These are phyloP conservation scores for Chlorops oryzae DNA, from an alignment of 1,140 invertebrate species.

Conservation along the genomic window DNA sequence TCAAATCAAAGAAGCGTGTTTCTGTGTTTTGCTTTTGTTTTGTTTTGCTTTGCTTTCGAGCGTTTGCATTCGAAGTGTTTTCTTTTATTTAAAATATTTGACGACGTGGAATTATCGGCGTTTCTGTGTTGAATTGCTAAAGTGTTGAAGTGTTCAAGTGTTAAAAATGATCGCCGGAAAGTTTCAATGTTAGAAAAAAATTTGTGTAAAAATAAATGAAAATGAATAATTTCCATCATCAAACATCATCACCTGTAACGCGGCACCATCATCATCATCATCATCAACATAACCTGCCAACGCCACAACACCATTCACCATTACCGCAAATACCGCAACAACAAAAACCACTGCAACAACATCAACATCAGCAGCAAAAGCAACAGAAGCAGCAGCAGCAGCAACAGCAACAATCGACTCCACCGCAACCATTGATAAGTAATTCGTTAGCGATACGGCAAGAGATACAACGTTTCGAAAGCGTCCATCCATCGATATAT, in stretches of 20 bases:
- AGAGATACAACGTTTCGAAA: constrained; percentile 97
- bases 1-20: too few species aligned
- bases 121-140: not conserved
- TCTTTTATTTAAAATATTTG: not conserved
- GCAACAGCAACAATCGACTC: constrained; percentile 13
- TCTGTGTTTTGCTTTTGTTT: too few species aligned
- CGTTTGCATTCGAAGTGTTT: not conserved
- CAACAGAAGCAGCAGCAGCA: constrained; percentile 13
- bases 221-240: constrained; percentile 43
- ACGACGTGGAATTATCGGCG: not conserved
- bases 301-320: not conserved
- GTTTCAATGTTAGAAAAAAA: not conserved
- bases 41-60: not conserved
- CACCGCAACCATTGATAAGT: constrained; percentile 56
- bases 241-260: constrained; percentile 16
- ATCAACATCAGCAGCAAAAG: constrained; percentile 19
- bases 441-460: constrained; percentile 89
- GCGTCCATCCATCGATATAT: constrained; percentile 98
- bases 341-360: constrained; percentile 2
- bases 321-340: not conserved
- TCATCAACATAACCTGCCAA: constrained; percentile 7
- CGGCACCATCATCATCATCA: constrained; percentile 12
- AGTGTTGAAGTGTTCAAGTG: not conserved
- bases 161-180: not conserved
- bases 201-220: constrained; percentile 3